Evolutionary conservation across 2,888 invertebrate genomes (phyloP).

Genomic region (Chrysotoxum bicinctum): DNA sequence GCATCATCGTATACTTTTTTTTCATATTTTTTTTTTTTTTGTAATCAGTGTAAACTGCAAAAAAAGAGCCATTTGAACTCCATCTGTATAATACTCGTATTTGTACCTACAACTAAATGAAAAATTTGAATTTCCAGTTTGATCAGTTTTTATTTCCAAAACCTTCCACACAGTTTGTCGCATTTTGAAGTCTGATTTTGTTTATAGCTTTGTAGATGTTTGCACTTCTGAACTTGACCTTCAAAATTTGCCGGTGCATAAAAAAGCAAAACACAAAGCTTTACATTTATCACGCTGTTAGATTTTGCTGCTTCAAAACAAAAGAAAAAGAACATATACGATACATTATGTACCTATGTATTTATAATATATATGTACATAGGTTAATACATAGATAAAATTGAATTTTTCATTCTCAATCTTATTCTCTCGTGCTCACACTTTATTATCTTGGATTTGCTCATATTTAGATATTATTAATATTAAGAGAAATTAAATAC

Average conservation of each 20-base stretch:
- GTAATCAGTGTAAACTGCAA: slow-evolving; percentile 39
- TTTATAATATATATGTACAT: no score
- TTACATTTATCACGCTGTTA: slow-evolving; percentile 39
- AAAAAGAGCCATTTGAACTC: no score
- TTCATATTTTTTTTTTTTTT: slow-evolving; percentile 9
- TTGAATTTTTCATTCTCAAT: neutral
- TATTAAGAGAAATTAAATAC: no score
- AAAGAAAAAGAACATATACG: neutral
- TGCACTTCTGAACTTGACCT: slow-evolving; percentile 73
- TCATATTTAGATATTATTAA: neutral
- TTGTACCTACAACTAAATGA: slow-evolving; percentile 6
- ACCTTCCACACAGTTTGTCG: neutral
- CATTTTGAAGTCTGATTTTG: neutral
- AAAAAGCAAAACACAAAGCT: slow-evolving; percentile 62
- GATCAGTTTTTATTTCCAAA: slow-evolving; percentile 44
- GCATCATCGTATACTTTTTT: no score
- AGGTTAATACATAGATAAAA: no score
- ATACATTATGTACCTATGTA: neutral
- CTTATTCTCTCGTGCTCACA: neutral
- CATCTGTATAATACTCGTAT: no score
- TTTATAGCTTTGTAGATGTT: neutral
- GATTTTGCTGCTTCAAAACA: neutral
- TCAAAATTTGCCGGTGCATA: slow-evolving; percentile 74
- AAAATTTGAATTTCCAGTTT: slow-evolving; percentile 67
- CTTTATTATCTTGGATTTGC: neutral